Conservation (phyloP, 2,888 invertebrate genomes). For the Calliscelio sp. region DNA sequence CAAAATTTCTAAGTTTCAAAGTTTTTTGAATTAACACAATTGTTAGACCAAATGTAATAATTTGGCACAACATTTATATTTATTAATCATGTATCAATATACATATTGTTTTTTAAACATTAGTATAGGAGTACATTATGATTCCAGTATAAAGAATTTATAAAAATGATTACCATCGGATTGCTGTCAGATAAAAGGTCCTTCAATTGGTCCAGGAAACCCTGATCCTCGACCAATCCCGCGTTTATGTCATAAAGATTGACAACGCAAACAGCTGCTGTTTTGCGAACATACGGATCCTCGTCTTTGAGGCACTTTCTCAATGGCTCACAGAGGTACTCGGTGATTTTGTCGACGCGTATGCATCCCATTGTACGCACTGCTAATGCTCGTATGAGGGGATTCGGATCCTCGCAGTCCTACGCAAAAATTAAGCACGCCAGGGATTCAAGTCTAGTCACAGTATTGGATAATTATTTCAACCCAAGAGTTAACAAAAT, state of each 20-base stretch:
- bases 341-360: slow-evolving; percentile 99
- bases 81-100: no score
- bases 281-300: slow-evolving; percentile 99
- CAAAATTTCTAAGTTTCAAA: no score
- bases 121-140: no score
- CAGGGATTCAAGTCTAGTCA: slow-evolving; percentile 86
- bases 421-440: slow-evolving; percentile 87
- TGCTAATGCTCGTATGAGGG: slow-evolving; percentile 98
- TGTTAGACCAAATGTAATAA: no score
- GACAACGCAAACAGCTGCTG: slow-evolving; percentile 99
- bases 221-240: slow-evolving; percentile 91
- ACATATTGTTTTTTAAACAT: no score
- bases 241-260: slow-evolving; percentile 98
- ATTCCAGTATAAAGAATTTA: no score
- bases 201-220: slow-evolving; percentile 98
- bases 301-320: slow-evolving; percentile 98
- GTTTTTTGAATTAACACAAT: not conserved
- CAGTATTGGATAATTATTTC: slow-evolving; percentile 85
- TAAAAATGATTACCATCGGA: slow-evolving; percentile 94
- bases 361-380: slow-evolving; percentile 99
- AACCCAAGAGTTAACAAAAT: slow-evolving; percentile 81
- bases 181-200: slow-evolving; percentile 99
- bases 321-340: slow-evolving; percentile 99
- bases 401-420: slow-evolving; percentile 99
- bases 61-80: no score